A percentile compares a stretch with the other conserved stretches of the same genome.
Evolutionary conservation across 2,797 vertebrate genomes (phyloP).

Genomic region (Pipistrellus kuhlii): DNA sequence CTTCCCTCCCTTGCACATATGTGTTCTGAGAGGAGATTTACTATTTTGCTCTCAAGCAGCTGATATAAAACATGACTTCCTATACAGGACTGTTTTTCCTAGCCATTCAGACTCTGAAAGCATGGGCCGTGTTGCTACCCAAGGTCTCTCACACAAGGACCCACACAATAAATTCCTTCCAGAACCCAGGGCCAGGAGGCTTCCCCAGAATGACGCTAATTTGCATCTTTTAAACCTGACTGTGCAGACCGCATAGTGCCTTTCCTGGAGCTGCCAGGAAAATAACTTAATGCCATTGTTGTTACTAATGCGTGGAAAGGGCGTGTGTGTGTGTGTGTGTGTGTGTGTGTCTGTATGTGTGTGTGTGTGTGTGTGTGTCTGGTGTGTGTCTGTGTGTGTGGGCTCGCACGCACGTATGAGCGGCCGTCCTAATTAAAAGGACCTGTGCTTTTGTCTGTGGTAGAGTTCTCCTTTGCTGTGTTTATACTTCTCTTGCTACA

Average conservation of each 20-base stretch:
- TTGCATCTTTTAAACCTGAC: neutral
- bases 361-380: no score
- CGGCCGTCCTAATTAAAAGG: neutral
- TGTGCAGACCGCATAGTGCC: neutral
- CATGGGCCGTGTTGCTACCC: neutral
- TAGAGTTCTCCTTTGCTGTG: neutral
- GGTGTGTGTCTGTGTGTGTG: no score
- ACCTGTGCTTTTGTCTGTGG: neutral
- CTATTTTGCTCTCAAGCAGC: neutral
- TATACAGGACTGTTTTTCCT: neutral
- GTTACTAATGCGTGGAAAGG: neutral
- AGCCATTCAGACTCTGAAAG: neutral
- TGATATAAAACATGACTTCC: neutral
- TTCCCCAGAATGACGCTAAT: neutral
- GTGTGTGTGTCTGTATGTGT: no score
- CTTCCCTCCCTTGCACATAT: neutral
- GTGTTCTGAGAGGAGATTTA: neutral
- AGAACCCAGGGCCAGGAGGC: neutral
- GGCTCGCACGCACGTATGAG: accelerated
- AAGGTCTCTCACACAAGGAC: neutral
- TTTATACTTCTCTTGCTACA: neutral
- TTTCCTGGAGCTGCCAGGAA: conserved; percentile 11
- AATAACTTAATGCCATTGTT: neutral
- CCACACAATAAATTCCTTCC: neutral
- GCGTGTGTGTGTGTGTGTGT: neutral